These are phyloP conservation scores for Condylura cristata DNA, from an alignment of 2,113 vertebrate species.

Conservation along the genomic window DNA sequence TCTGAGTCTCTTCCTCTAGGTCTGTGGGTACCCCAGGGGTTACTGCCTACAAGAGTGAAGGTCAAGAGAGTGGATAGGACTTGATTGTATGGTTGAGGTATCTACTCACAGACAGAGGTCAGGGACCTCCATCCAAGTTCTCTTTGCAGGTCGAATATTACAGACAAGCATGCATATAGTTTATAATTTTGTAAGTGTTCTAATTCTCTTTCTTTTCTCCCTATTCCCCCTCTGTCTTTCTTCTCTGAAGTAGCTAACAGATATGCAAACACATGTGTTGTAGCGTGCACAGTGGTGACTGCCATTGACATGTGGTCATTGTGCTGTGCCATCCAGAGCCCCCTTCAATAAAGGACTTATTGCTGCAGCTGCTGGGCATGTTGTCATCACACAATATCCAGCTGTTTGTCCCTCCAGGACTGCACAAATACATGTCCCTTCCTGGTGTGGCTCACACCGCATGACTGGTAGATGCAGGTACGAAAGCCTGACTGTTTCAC, in stretches of 20 bases:
- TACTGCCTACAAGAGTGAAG: neutral
- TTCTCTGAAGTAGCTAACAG: neutral
- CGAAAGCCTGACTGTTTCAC: neutral
- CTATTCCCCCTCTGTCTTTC: neutral
- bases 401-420: neutral
- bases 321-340: neutral
- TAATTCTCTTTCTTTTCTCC: neutral
- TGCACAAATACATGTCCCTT: neutral
- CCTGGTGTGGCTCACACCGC: neutral
- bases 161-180: neutral
- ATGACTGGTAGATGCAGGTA: neutral
- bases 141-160: neutral
- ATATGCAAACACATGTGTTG: neutral
- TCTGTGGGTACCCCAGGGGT: neutral
- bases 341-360: neutral
- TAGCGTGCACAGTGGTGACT: neutral
- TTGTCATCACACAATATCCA: neutral
- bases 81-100: neutral
- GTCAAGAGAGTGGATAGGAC: neutral
- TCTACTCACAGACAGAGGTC: fast-evolving
- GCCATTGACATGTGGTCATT: neutral
- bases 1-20: neutral
- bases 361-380: neutral
- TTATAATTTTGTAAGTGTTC: neutral
- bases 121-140: neutral